phyloP scores from a whole-genome alignment of 2,113 vertebrate genomes.

The Sarotherodon lohbergeri region DNA sequence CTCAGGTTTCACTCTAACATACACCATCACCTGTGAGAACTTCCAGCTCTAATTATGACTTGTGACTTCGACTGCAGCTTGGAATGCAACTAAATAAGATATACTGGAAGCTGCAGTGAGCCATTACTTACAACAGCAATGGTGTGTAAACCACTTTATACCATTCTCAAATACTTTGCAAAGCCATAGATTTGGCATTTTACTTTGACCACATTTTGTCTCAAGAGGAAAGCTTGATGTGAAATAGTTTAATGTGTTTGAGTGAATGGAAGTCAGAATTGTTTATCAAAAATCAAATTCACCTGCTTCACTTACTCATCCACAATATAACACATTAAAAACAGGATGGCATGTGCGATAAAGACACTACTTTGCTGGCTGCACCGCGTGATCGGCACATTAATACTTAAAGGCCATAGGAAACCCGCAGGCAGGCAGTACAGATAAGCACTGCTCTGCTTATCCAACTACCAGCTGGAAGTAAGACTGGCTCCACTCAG shows the following conservation, averaged over 20 bases:
- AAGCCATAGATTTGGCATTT: not conserved
- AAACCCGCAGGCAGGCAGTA: constrained; percentile 5
- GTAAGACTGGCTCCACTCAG: not conserved
- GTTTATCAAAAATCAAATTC: not conserved
- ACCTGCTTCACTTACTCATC: not conserved
- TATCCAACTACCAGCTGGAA: not conserved
- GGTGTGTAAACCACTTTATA: not conserved
- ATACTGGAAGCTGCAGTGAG: not conserved
- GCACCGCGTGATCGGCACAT: constrained; percentile 44
- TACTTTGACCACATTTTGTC: not conserved
- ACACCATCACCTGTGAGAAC: not conserved
- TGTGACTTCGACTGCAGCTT: not conserved
- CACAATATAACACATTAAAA: not conserved
- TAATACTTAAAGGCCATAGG: constrained; percentile 65
- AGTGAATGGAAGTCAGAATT: not conserved
- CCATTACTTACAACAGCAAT: not conserved
- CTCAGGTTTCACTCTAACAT: not conserved
- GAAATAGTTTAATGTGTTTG: not conserved
- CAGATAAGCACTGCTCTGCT: not conserved
- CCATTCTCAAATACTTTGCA: not conserved
- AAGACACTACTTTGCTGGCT: not conserved
- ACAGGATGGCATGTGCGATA: not conserved
- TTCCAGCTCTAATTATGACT: not conserved
- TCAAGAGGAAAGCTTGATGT: not conserved
- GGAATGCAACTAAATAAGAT: not conserved